Evolutionary conservation across 2,113 vertebrate species (phyloP).

Genomic region (Colossoma macropomum): DNA sequence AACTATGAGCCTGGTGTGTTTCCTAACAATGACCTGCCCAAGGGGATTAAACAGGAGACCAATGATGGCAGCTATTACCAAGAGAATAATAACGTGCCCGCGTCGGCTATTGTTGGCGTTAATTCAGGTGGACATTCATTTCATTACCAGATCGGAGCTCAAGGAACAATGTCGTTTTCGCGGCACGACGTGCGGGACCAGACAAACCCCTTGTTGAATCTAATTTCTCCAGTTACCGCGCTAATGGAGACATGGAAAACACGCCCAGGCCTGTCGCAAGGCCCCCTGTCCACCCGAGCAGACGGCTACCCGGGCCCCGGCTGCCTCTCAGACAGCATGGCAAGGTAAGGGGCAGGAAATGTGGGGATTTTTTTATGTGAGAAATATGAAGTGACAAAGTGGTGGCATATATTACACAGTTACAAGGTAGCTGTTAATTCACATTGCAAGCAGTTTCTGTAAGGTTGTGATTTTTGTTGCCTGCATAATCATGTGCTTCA

Average conservation of each 20-base stretch:
- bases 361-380: conserved; percentile 18
- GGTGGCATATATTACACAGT: background rate
- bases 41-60: conserved; percentile 96
- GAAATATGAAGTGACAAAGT: background rate
- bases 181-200: conserved; percentile 91
- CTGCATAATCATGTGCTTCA: background rate
- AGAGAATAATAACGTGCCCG: conserved; percentile 86
- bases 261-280: conserved; percentile 86
- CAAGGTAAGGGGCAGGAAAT: conserved; percentile 71
- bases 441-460: background rate
- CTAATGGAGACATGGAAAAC: conserved; percentile 97
- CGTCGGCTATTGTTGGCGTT: conserved; percentile 96
- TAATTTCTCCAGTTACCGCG: conserved; percentile 91
- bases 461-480: background rate
- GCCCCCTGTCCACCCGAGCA: conserved; percentile 82
- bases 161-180: conserved; percentile 95
- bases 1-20: conserved; percentile 89
- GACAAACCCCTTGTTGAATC: conserved; percentile 93
- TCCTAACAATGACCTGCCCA: conserved; percentile 83
- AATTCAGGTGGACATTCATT: conserved; percentile 98
- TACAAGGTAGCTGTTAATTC: background rate
- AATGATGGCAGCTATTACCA: conserved; percentile 93
- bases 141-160: conserved; percentile 98
- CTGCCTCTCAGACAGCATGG: conserved; percentile 91
- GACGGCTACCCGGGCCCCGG: conserved; percentile 92